Evolutionary conservation across 2,888 invertebrate species (phyloP), one percentile per base, ranked within the genome.

Genomic region (Xylota segnis): DNA sequence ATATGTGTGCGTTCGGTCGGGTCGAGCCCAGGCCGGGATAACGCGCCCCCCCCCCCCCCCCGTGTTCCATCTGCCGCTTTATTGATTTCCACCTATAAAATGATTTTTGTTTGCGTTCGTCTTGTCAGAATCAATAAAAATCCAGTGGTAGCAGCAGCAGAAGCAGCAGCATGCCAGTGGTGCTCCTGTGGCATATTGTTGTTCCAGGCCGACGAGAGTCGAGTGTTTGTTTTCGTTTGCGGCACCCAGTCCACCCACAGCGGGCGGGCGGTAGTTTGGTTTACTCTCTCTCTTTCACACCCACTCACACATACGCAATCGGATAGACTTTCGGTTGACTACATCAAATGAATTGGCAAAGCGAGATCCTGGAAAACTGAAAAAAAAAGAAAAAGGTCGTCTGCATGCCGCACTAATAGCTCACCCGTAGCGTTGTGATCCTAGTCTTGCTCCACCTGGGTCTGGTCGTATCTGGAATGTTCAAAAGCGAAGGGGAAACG

Each of bases 81-180:
- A 86, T 86, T 82, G 86, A 77, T 82, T 77, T 37, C 71, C 82
- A 82, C 77, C 76, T 86, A 77, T 86, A 77, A 72, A 86, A 65
- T 50, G 76, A 76, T 82, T 63, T 81, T 71, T 86, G 86, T 86
- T 86, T 86, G 82, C 86, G 54, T 82, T 82, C 68, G 76, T 82
- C 82, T 86, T 86, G 81, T 86, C 86, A 82, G 82, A 86, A 86
- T 82, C 86, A 86, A 86, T 86, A 86, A 86, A 81, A 82, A 76
- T 71, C 65, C n/a, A 71, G 43, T 32, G 74, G 68, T 47, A 58
- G 23, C 37, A 52, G 47, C 16, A 32, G 18, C 37, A 52, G 47
- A 12, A 32, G 18, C 27, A 27, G 52, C 40, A 14, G 14, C n/a
- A 34, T 43, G 45, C 40, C 34, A 71, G 40, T 12, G 27, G 23